Base-by-base conservation (phyloP, 2,113 vertebrate genomes). In the Bubo blakistoni region DNA sequence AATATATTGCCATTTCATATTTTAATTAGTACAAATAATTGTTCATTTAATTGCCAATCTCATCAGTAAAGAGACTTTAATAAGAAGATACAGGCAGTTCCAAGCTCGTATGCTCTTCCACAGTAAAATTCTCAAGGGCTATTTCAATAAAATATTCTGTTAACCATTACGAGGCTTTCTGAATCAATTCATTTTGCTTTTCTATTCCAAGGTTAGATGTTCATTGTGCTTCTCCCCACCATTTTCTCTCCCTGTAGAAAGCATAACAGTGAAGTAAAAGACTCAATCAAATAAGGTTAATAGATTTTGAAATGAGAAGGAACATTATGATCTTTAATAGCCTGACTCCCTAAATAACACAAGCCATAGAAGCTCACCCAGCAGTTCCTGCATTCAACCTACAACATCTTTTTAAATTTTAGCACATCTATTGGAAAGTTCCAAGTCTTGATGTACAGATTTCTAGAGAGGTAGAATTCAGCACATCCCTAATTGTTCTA, bases 1-100 rank as follows among this genome's bases (percentile, higher is more conserved):
- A 77, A 73, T 65, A 61, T 42, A 97, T 94, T 95, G 69, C 38
- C 52, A 24, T 87, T 95, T 97, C 91, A 46, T 96, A 85, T 95
- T 97, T 97, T 95, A 93, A 91, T 67, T 92, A 94, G 42, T n/a
- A 52, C 44, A 95, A 96, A 95, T 85, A 74, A 70, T 90, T 86
- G 49, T 74, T 84, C 71, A 76, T 97, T 95, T 89, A 88, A 93
- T 82, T 96, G 88, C 52, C 63, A 76, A 83, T 80, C 36, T 91
- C 90, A 87, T 76, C 59, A 77, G 81, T 92, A 44, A 94, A 95
- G 70, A 93, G 44, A 5, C 62, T 94, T 95, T 87, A 95, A 89
- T 71, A 82, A 94, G 93, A 61, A 86, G 40, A 93, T 46, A 46
- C 40, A 57, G 44, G 40, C 58, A 74, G 26, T 71, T 95, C 51